These are phyloP conservation scores for Meles meles DNA, from an alignment of 2,113 vertebrate genomes.

Conservation along the genomic window DNA sequence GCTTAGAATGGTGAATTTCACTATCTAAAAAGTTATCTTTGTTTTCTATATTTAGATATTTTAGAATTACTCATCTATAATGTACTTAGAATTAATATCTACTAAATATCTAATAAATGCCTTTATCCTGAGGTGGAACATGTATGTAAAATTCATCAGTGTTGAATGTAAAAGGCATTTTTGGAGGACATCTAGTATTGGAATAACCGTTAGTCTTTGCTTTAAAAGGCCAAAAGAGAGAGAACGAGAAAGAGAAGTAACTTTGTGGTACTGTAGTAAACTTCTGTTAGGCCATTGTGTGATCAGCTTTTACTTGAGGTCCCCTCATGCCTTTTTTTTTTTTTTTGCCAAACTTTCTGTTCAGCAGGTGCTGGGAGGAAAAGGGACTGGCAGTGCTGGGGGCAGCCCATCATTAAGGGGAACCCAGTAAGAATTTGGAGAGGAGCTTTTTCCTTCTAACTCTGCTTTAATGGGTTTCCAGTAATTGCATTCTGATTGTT, in stretches of 20 bases:
- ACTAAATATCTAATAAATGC: neutral
- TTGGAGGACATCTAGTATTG: neutral
- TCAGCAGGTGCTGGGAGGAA: neutral
- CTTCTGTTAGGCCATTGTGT: neutral
- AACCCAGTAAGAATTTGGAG: neutral
- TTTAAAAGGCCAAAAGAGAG: constrained; percentile 10
- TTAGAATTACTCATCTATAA: neutral
- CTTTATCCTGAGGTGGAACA: neutral
- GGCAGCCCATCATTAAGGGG: neutral
- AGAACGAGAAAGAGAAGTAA: neutral
- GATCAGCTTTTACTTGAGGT: neutral
- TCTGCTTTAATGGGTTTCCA: neutral
- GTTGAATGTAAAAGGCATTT: neutral
- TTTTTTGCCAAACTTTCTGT: neutral
- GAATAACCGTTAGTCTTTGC: neutral
- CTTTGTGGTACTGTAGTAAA: neutral
- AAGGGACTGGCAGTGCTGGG: neutral
- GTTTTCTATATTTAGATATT: neutral
- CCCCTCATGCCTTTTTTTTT: neutral
- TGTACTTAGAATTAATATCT: constrained; percentile 22
- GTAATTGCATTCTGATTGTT: neutral
- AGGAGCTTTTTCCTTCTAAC: neutral
- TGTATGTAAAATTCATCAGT: neutral
- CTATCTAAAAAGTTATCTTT: constrained; percentile 28
- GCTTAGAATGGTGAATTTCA: constrained; percentile 42